Base-by-base conservation (phyloP, 2,797 vertebrate genomes). In the Mus spretus region DNA sequence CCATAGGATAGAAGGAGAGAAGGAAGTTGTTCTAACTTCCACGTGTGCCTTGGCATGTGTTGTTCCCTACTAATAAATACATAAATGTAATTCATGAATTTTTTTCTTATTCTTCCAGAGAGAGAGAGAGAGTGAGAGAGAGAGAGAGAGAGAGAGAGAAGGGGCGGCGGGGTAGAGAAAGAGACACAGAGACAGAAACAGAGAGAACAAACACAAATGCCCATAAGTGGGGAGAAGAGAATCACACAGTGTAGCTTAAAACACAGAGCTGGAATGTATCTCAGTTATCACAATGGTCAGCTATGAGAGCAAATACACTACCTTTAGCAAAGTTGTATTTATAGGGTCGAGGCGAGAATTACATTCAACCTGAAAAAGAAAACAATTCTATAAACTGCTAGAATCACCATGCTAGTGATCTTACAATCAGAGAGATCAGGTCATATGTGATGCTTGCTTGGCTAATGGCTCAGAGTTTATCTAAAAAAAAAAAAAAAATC, bases 301-400 rank as follows among this genome's bases (percentile, higher is more conserved):
- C 78, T 90, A 28, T 78, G 44, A 94, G 5, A 77, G 15, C 84
- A 81, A 61, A 91, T 26, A 96, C 10, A 65, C 99, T 97, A 99
- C 99, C 99, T 99, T 99, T 93, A 99, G 98, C 96, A 99, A 98
- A 86, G 99, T 99, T 83, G 99, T 99, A 98, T 99, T 99, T 92
- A 99, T 99, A 79, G 99, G 99, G 97, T 99, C 99, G 97, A 99
- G 98, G 97, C 99, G 99, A 91, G 99, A 99, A 98, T 99, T 99
- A 98, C 99, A 99, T 98, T 99, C 99, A 97, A 99, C 99, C 99
- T 99, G 96, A 93, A 98, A 98, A 89, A 94, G 93, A 87, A 61
- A 53, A 92, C 9, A 93, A 84, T 81, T 93, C 95, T 82, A 93
- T 15, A 53, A 91, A 91, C 55, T 80, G 20, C 17, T 95, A 94